Conservation (phyloP, 2,888 invertebrate species). For the Emesis russula region DNA sequence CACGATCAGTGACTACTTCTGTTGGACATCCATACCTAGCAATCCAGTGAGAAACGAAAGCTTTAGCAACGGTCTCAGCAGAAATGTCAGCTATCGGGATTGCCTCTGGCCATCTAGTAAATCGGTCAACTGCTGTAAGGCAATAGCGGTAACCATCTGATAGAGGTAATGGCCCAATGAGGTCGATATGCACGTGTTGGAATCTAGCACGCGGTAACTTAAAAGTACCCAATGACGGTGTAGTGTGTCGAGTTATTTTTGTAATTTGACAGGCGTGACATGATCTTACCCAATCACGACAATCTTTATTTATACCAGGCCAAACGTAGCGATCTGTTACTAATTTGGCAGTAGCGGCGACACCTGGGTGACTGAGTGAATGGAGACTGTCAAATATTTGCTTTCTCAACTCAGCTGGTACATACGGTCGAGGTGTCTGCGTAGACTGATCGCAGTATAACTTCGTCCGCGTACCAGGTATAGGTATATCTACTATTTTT, state of each 20-base stretch:
- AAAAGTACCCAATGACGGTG: constrained; percentile 76
- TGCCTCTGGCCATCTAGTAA: background rate
- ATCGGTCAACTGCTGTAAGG: background rate
- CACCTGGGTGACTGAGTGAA: constrained; percentile 58
- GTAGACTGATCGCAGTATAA: constrained; percentile 79
- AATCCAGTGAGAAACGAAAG: constrained; percentile 88
- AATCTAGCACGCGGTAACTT: constrained; percentile 81
- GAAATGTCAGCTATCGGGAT: background rate
- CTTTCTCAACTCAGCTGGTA: constrained; percentile 62
- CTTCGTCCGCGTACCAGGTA: constrained; percentile 39
- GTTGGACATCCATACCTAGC: constrained; percentile 57
- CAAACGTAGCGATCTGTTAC: constrained; percentile 60
- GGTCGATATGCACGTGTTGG: constrained; percentile 88
- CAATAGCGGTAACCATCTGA: constrained; percentile 59
- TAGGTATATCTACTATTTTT: constrained; percentile 37
- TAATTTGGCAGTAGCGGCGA: constrained; percentile 54
- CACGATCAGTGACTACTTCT: constrained; percentile 40
- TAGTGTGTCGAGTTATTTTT: constrained; percentile 87
- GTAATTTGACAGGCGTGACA: constrained; percentile 88
- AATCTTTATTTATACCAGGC: constrained; percentile 48
- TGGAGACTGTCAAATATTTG: constrained; percentile 76
- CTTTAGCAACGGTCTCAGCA: constrained; percentile 32
- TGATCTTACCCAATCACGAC: constrained; percentile 80
- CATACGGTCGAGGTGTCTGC: constrained; percentile 66
- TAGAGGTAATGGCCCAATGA: constrained; percentile 84